Base-by-base conservation (phyloP, 2,888 invertebrate species). In the Nematopogon swammerdamellus region DNA sequence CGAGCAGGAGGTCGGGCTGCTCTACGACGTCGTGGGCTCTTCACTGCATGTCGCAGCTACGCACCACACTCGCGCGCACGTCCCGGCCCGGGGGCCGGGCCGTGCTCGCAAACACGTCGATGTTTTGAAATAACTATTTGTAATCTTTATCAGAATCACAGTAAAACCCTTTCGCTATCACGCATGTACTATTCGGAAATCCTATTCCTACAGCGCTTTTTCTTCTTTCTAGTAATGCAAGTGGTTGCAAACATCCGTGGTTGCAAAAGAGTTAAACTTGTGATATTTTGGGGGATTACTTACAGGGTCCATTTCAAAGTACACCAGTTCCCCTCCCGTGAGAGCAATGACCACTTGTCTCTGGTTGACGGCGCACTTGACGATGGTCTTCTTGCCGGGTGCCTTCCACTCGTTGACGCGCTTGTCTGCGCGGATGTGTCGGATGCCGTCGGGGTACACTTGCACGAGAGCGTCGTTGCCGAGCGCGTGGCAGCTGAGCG, bases 361-460 rank as follows among this genome's bases (percentile, higher is more conserved):
- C 68, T 97, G 95, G 77, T 99, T 99, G 17, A 99, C 95, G 0
- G 99, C 98, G 72, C 98, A 99, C 69, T 95, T 95, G 0, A 95
- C 92, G 51, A 99, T 99, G 0, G 91, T 92, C 61, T 97, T 95
- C 70, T 97, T 97, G 18, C 96, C 97, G 0, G 97, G 97, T 0
- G 96, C 95, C 68, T 97, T 96, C 99, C 99, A 99, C 70, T 99
- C 98, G 62, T 98, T 98, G 2, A 99, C 97, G 70, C 98, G 87
- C 67, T 97, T 96, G 70, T 99, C 98, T 0, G 97, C 92, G 51
- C 97, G 86, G 63, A 99, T 99, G 67, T 99, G 99, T 54, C 98
- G 87, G 63, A 99, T 98, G 49, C 99, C 99, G 67, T 97, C 97
- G 0, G 98, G 97, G 72, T 99, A 99, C 14, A 98, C 97, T 84